phyloP scores from a whole-genome alignment of 2,797 vertebrate species.

The Epinephelus awoara region DNA sequence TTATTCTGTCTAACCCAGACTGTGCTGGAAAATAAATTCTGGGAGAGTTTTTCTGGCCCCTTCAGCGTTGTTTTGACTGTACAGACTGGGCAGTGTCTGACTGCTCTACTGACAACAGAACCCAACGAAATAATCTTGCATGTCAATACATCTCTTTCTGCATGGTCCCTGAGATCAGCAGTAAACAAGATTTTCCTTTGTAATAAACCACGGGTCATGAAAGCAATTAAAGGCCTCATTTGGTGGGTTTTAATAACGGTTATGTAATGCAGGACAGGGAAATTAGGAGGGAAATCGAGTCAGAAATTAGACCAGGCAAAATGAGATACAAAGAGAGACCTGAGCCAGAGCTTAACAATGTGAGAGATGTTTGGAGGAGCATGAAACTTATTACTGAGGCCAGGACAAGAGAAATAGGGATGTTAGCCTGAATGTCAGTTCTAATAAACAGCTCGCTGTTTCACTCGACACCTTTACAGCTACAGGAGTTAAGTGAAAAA shows the following conservation, averaged over 20 bases:
- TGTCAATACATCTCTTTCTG: conserved; percentile 3
- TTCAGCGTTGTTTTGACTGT: background rate
- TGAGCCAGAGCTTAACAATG: background rate
- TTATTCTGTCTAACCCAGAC: background rate
- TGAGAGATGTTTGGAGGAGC: conserved; percentile 5
- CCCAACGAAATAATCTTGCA: background rate
- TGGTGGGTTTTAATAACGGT: conserved; percentile 36
- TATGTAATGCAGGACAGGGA: conserved; percentile 10
- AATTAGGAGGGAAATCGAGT: conserved; percentile 31
- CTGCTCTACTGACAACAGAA: background rate
- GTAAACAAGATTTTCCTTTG: conserved; percentile 29
- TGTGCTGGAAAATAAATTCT: background rate
- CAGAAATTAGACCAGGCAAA: conserved; percentile 11
- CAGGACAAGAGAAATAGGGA: background rate
- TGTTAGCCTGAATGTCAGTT: background rate
- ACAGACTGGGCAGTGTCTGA: background rate
- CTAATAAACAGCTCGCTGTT: background rate
- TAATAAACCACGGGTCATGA: conserved; percentile 21
- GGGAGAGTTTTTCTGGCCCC: background rate
- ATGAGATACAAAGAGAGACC: background rate
- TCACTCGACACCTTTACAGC: background rate
- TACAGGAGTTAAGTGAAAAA: background rate
- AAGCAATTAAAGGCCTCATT: conserved; percentile 42
- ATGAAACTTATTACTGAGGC: background rate
- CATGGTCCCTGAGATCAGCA: conserved; percentile 13